A percentile compares a stretch with the other conserved stretches of the same genome.
Conservation (phyloP, 2,113 vertebrate species). For the Neoarius graeffei region DNA sequence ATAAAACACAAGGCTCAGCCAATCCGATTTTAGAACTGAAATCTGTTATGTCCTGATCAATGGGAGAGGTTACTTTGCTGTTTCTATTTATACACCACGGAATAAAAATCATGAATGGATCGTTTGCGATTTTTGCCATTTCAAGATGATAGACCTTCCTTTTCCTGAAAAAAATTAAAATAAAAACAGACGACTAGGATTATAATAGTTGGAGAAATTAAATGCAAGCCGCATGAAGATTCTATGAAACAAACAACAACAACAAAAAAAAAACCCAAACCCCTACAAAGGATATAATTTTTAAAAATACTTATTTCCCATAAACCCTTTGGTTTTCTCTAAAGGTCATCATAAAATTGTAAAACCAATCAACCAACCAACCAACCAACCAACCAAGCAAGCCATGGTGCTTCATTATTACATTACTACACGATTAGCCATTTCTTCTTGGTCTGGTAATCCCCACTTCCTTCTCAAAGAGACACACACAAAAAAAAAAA, state of each 20-base stretch:
- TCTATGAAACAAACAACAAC: neutral
- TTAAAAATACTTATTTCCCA: neutral
- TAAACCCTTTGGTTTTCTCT: neutral
- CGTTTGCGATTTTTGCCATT: too few relatives aligned
- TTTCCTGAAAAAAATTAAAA: neutral
- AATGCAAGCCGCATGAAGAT: neutral
- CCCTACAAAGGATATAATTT: neutral
- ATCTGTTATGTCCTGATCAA: neutral
- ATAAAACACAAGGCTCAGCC: neutral
- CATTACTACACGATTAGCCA: neutral
- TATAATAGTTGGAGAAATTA: neutral
- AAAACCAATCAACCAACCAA: neutral
- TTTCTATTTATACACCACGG: neutral
- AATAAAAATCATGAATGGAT: neutral
- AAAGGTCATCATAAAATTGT: neutral
- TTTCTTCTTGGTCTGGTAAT: constrained; percentile 8
- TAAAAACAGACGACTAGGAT: neutral
- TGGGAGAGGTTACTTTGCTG: neutral
- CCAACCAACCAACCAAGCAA: neutral
- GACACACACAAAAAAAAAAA: neutral
- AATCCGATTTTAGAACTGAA: neutral
- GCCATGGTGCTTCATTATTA: neutral
- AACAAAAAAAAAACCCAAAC: neutral
- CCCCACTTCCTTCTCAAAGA: neutral
- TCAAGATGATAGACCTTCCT: neutral